Conservation (phyloP, 2,797 vertebrate species). For the Gallinago nigripennis region DNA sequence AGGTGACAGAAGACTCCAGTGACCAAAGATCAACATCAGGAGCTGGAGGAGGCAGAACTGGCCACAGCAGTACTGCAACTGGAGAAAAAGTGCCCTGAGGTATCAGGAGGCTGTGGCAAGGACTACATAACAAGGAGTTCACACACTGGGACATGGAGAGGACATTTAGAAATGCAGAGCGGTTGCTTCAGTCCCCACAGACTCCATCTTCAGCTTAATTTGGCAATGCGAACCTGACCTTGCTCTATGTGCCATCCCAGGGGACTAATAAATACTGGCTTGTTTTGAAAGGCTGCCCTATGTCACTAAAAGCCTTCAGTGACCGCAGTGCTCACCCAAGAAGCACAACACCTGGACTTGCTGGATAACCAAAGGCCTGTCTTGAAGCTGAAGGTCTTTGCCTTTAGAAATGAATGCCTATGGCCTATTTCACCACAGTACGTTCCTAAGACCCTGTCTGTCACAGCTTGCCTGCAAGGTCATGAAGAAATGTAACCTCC, state of each 20-base stretch:
- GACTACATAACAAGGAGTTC: background rate
- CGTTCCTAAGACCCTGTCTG: background rate
- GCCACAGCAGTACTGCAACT: background rate
- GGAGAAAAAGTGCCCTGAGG: background rate
- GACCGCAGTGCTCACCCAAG: background rate
- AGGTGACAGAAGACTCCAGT: background rate
- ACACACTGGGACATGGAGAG: background rate
- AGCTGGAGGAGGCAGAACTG: background rate
- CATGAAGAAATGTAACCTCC: background rate
- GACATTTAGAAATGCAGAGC: background rate
- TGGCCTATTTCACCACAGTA: background rate
- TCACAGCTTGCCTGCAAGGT: background rate
- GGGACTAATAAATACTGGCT: background rate
- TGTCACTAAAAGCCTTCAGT: background rate
- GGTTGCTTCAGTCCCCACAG: background rate
- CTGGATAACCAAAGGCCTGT: background rate
- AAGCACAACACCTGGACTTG: background rate
- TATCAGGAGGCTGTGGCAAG: background rate
- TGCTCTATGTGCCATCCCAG: background rate
- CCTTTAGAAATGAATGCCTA: background rate
- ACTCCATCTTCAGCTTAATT: background rate
- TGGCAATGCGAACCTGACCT: background rate
- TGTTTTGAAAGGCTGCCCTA: background rate
- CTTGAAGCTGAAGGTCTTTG: background rate
- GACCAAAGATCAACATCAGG: background rate